Base-by-base conservation (phyloP, 2,888 invertebrate species). In the Troglohyphantes excavatus region DNA sequence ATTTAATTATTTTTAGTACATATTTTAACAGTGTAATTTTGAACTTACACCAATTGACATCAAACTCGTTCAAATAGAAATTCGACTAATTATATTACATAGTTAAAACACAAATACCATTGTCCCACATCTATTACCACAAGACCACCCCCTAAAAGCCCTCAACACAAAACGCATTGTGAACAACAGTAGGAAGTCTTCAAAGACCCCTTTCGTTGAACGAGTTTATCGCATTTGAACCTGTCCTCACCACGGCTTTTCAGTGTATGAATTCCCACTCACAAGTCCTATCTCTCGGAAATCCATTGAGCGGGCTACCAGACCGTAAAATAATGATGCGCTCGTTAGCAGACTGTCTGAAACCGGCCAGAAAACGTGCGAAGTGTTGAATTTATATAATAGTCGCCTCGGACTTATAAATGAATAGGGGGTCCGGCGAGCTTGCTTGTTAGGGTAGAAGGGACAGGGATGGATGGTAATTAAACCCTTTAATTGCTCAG, bases 401-500 rank as follows among this genome's bases (percentile, higher is more conserved):
- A 29, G 23, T 27, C 17, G n/a, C 29, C 53, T 19, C 13, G 27
- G 29, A 59, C 27, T 59, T 29, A n/a, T 1, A 29, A 59, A 75
- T 29, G 27, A 26, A 17, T 21, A 17, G 23, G 29, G 27, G 29
- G 13, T 46, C 19, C 17, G n/a, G 2, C 5, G 27, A 39, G 23
- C 43, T 26, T 23, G 63, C 39, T 78, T 78, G 76, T 63, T 78
- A 78, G 23, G 23, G 26, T 73, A 26, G 26, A 59, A 59, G 53
- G 61, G 17, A 17, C 26, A 26, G 43, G 46, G n/a, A n/a, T 26
- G 46, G 23, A 17, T 21, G 65, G 39, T 78, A 78, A 78, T 78
- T 78, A 78, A 63, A 78, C 33, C 61, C 21, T 39, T 17, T 78
- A 78, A 78, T 78, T 78, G 65, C 65, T 6, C 65, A 61, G 21